phyloP scores from a whole-genome alignment of 2,888 invertebrate genomes.

The Xanthia icteritia region DNA sequence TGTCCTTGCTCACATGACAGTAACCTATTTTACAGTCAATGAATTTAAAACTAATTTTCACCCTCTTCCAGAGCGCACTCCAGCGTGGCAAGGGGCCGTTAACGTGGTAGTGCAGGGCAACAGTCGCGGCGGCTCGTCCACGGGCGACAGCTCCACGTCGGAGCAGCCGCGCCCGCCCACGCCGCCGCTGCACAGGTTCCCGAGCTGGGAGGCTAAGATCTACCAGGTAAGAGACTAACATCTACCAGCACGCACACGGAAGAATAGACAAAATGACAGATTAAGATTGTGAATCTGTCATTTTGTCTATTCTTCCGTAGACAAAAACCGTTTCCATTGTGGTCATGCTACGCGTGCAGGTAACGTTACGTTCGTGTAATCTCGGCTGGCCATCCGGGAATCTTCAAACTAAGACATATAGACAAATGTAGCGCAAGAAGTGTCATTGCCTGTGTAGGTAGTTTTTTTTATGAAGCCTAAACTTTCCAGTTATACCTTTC shows the following conservation, averaged over 20 bases:
- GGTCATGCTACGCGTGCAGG: too few species aligned
- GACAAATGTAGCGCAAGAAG: not conserved
- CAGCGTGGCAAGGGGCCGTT: constrained; percentile 88
- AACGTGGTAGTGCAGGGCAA: constrained; percentile 87
- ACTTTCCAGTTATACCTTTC: not conserved
- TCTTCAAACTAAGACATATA: not conserved
- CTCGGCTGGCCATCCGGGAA: not conserved
- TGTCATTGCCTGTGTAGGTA: not conserved
- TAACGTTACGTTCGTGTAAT: not conserved
- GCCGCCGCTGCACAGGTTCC: constrained; percentile 97
- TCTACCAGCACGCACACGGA: too few species aligned
- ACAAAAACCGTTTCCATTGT: too few species aligned
- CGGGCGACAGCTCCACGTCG: constrained; percentile 85
- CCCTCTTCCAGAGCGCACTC: constrained; percentile 83
- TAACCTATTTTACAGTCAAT: not conserved
- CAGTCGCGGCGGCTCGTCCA: constrained; percentile 90
- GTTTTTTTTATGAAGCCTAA: not conserved
- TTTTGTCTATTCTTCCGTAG: too few species aligned
- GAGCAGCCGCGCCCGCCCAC: constrained; percentile 93
- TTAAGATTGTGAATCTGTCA: too few species aligned
- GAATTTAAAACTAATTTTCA: not conserved
- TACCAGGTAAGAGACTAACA: constrained; percentile 92
- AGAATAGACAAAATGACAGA: too few species aligned
- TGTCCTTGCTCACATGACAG: not conserved
- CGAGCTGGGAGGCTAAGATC: constrained; percentile 98